Evolutionary conservation across 2,797 vertebrate genomes (phyloP).

Genomic region (Tadarida brasiliensis): DNA sequence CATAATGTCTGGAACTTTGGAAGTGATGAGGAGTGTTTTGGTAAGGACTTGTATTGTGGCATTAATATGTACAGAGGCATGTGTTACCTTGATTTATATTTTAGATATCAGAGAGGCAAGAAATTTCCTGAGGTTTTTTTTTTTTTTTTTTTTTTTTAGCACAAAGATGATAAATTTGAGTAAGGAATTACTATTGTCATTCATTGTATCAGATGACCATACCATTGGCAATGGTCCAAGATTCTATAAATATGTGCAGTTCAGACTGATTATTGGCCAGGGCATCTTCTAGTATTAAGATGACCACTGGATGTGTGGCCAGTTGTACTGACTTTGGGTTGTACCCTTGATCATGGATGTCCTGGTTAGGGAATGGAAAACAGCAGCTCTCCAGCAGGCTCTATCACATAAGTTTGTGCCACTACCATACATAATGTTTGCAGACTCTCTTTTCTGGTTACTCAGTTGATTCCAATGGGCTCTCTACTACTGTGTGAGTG

Average conservation of each 20-base stretch:
- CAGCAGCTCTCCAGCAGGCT: neutral
- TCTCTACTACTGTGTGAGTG: neutral
- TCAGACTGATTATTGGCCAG: neutral
- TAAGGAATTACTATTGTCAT: neutral
- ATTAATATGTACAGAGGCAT: neutral
- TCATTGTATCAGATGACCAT: neutral
- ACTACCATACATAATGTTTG: neutral
- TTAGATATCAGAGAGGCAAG: neutral
- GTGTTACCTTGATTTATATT: constrained; percentile 28
- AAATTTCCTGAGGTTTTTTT: neutral
- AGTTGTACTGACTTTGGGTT: neutral
- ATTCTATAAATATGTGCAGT: neutral
- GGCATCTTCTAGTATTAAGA: neutral
- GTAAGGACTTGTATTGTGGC: neutral
- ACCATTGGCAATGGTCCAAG: neutral
- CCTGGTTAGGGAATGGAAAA: neutral
- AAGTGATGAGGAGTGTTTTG: neutral
- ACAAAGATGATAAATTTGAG: neutral
- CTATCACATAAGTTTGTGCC: neutral
- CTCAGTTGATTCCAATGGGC: neutral
- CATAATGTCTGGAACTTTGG: neutral
- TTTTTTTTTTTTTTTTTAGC: too few species aligned
- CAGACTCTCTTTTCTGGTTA: neutral
- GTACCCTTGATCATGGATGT: neutral
- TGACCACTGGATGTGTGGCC: neutral